Percentiles rank a stretch among this genome's conserved stretches.
phyloP scores from a whole-genome alignment of 2,797 vertebrate species.

The Poecilia velifera region DNA sequence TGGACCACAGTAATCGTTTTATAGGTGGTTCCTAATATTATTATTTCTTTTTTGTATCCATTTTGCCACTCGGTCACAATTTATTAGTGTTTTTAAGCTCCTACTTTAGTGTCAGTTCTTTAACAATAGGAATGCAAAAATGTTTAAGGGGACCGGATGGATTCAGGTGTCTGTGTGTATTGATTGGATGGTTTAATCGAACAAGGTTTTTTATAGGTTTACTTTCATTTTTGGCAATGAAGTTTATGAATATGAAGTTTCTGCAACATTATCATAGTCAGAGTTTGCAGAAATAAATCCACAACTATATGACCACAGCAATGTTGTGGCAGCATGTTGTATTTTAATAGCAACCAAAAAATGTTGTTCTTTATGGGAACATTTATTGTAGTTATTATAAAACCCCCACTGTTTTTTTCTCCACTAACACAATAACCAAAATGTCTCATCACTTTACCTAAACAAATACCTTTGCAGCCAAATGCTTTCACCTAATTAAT shows the following conservation, averaged over 20 bases:
- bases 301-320: too few species aligned
- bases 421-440: background rate
- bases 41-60: background rate
- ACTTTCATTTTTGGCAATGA: background rate
- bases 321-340: too few species aligned
- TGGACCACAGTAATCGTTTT: background rate
- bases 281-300: background rate
- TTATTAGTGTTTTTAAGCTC: background rate
- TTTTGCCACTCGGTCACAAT: background rate
- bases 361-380: background rate
- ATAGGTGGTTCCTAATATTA: background rate
- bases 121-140: background rate
- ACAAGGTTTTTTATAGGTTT: background rate
- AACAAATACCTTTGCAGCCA: background rate
- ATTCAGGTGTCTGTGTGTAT: background rate
- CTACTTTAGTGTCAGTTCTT: background rate
- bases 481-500: background rate
- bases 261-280: background rate
- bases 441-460: background rate
- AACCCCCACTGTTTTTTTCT: background rate
- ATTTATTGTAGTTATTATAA: background rate
- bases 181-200: background rate
- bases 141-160: background rate
- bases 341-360: too few species aligned
- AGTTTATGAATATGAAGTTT: background rate